phyloP scores from a whole-genome alignment of 2,888 invertebrate species.

The Idaea straminata region DNA sequence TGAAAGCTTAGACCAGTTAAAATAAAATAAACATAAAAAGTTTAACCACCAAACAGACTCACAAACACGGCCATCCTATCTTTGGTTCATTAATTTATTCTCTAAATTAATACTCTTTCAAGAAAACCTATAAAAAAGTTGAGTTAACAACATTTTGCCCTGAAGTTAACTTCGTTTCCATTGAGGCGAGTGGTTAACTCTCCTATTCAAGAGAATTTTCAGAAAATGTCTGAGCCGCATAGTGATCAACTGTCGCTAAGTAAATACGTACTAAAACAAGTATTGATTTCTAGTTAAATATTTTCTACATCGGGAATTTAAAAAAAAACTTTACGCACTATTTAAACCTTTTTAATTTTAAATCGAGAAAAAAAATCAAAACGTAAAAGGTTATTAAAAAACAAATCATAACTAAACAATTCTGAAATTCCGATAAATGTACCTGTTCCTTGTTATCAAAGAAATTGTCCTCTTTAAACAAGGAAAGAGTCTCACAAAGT shows the following conservation, averaged over 20 bases:
- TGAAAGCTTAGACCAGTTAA: background rate
- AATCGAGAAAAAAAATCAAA: too few relatives aligned
- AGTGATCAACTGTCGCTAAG: background rate
- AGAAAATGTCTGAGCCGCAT: conserved; percentile 1
- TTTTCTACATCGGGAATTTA: background rate
- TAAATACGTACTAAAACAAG: background rate
- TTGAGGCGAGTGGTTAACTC: conserved; percentile 2
- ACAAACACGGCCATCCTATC: background rate
- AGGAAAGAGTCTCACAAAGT: background rate
- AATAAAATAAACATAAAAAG: background rate
- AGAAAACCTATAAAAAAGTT: background rate
- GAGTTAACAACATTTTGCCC: background rate
- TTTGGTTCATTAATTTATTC: background rate
- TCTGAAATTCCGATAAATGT: too few relatives aligned
- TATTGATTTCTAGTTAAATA: conserved; percentile 1
- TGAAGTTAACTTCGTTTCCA: conserved; percentile 1
- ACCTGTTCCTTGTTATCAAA: too few relatives aligned
- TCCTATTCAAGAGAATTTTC: background rate
- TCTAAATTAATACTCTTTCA: background rate
- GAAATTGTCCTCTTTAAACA: too few relatives aligned
- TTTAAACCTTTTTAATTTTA: too few relatives aligned
- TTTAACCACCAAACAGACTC: background rate
- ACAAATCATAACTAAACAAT: too few relatives aligned
- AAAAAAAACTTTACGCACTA: background rate
- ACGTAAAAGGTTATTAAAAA: too few relatives aligned